phyloP scores from a whole-genome alignment of 1,140 invertebrate species.

The Pseudobourletiella spinata region DNA sequence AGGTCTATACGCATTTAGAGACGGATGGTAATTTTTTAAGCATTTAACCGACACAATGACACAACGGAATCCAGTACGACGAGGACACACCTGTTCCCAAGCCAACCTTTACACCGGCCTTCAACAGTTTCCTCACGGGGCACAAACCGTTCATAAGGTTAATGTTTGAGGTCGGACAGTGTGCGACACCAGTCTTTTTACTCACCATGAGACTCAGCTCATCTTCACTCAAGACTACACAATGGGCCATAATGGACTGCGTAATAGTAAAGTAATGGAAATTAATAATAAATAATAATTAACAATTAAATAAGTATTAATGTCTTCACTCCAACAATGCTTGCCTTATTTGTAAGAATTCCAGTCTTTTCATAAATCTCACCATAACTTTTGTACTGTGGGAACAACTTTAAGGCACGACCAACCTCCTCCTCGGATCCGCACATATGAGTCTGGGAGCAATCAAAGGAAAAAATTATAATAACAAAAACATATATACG shows the following conservation, averaged over 20 bases:
- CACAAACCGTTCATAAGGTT: conserved; percentile 71
- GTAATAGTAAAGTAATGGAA: background rate
- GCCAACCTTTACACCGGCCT: conserved; percentile 61
- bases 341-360: conserved; percentile 52
- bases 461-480: too few species aligned
- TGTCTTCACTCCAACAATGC: conserved; percentile 1
- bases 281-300: background rate
- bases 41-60: too few species aligned
- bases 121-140: conserved; percentile 56
- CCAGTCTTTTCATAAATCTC: conserved; percentile 64
- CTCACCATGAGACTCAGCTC: conserved; percentile 42
- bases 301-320: background rate
- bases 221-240: conserved; percentile 65
- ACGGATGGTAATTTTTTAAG: too few species aligned
- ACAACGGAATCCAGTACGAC: too few species aligned
- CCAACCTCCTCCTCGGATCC: conserved; percentile 67
- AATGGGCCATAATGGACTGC: conserved; percentile 65
- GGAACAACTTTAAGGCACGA: conserved; percentile 52
- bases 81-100: conserved; percentile 77
- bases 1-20: too few species aligned
- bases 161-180: conserved; percentile 81
- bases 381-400: conserved; percentile 53
- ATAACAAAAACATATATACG: too few species aligned
- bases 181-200: conserved; percentile 58
- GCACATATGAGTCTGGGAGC: conserved; percentile 77